Conservation (phyloP, 2,888 invertebrate genomes). For the Pristionchus mayeri region DNA sequence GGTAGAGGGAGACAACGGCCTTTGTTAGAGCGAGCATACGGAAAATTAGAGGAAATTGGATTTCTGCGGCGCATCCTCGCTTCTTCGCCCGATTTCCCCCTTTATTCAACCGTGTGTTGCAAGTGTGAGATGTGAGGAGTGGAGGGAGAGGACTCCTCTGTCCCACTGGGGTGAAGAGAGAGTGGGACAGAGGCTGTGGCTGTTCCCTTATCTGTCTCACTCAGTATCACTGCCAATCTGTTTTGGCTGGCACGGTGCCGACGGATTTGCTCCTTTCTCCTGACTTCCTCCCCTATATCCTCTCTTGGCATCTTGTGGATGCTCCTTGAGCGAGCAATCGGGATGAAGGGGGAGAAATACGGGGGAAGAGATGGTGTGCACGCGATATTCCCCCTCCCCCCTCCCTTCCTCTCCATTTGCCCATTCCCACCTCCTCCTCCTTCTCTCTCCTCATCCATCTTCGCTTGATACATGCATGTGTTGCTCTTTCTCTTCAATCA, state of each 20-base stretch:
- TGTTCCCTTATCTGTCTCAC: background rate
- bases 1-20: background rate
- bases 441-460: background rate
- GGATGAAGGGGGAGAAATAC: background rate
- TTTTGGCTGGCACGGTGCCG: background rate
- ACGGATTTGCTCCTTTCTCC: background rate
- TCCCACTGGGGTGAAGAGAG: too few species aligned
- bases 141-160: background rate
- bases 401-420: background rate
- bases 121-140: background rate
- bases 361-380: background rate
- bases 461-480: background rate
- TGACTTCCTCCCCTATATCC: background rate
- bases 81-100: background rate
- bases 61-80: background rate
- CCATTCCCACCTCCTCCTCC: background rate
- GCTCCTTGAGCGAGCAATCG: background rate
- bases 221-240: background rate
- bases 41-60: slow-evolving; percentile 1
- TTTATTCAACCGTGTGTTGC: background rate
- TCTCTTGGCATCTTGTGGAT: background rate
- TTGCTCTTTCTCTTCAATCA: background rate
- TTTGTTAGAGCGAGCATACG: background rate
- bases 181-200: too few species aligned
- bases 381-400: background rate